Percentiles rank a stretch among this genome's conserved stretches.
phyloP scores from a whole-genome alignment of 2,113 vertebrate genomes.

The Meriones unguiculatus region DNA sequence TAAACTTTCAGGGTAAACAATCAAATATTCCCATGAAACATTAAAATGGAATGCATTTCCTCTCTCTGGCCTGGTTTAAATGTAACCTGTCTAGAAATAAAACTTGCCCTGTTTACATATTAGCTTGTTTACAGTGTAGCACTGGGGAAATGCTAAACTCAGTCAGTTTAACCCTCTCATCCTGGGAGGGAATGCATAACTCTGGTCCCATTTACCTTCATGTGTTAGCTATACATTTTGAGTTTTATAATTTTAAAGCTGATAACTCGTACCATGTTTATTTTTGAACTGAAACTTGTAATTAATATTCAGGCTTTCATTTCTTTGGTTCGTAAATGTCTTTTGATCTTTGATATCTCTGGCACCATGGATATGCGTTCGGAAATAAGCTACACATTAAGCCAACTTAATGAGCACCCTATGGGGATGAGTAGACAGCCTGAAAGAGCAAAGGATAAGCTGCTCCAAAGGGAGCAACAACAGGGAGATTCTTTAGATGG shows the following conservation, averaged over 20 bases:
- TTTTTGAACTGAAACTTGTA: neutral
- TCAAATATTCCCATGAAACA: neutral
- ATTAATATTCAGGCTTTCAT: neutral
- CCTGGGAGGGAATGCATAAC: neutral
- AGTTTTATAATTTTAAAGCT: conserved; percentile 4
- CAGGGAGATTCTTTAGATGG: neutral
- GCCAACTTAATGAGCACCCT: neutral
- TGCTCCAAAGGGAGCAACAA: neutral
- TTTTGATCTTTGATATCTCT: conserved; percentile 24
- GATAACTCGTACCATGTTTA: neutral
- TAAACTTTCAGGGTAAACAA: neutral
- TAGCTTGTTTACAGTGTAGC: neutral
- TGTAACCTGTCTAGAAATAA: neutral
- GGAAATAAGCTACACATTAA: neutral
- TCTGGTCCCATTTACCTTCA: neutral
- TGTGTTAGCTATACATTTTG: neutral
- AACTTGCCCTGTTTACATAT: neutral
- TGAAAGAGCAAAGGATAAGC: neutral
- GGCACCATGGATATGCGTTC: neutral
- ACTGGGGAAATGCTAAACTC: neutral
- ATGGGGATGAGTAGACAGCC: neutral
- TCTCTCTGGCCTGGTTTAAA: neutral
- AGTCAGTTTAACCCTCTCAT: neutral
- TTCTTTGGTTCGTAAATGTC: neutral
- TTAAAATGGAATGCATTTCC: neutral